phyloP scores from a whole-genome alignment of 2,113 vertebrate species.

The Catharus fuscescens region DNA sequence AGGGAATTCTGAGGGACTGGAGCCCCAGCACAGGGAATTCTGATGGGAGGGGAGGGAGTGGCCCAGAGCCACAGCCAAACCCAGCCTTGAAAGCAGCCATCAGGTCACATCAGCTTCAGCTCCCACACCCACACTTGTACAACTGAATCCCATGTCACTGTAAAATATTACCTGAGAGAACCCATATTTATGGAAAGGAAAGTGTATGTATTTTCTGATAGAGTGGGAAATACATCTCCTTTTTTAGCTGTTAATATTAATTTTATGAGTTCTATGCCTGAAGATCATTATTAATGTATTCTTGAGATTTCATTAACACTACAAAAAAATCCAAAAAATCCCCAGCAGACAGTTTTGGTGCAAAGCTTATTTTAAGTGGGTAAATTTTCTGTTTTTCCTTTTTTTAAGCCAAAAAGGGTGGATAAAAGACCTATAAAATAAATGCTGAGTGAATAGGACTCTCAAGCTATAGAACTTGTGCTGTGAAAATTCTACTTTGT shows the following conservation, averaged over 20 bases:
- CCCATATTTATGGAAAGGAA: constrained; percentile 25
- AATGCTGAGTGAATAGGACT: constrained; percentile 76
- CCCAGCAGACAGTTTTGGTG: constrained; percentile 62
- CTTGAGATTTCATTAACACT: constrained; percentile 67
- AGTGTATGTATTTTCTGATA: constrained; percentile 35
- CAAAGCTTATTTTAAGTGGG: constrained; percentile 70
- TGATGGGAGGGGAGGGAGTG: not conserved
- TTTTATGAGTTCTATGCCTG: constrained; percentile 50
- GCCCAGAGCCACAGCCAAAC: not conserved
- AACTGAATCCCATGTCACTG: not conserved
- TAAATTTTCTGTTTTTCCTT: constrained; percentile 62
- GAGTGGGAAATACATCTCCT: constrained; percentile 45
- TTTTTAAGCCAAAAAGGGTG: constrained; percentile 40
- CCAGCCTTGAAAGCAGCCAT: not conserved
- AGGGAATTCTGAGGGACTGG: not conserved
- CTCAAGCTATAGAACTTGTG: constrained; percentile 71
- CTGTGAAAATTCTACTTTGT: constrained; percentile 78
- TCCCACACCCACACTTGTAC: not conserved
- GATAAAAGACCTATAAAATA: constrained; percentile 73
- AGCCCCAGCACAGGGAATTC: too few species aligned
- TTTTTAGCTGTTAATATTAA: constrained; percentile 52
- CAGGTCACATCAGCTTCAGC: not conserved
- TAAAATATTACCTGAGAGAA: not conserved
- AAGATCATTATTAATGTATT: constrained; percentile 63
- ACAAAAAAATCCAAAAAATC: constrained; percentile 14